A percentile compares a stretch with the other conserved stretches of the same genome.
These are phyloP conservation scores for Muricea muricata DNA, from an alignment of 92 coral and sea anemone species.

Conservation along the genomic window DNA sequence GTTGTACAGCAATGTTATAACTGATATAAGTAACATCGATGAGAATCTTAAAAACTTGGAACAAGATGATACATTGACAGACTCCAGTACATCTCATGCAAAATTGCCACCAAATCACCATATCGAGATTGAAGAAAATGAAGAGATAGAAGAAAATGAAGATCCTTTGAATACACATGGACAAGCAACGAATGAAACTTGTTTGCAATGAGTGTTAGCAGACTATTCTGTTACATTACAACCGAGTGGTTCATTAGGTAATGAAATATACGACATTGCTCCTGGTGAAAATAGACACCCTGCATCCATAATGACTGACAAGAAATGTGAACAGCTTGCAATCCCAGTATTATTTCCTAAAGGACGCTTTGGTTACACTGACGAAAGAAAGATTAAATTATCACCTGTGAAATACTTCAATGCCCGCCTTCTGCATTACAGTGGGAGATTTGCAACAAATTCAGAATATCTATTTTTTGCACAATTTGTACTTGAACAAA, in stretches of 20 bases:
- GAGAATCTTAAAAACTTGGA: not conserved
- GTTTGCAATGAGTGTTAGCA: not conserved
- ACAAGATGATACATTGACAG: not conserved
- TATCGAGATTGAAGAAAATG: too few species aligned
- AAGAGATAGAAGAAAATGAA: not conserved
- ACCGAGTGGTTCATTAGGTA: not conserved
- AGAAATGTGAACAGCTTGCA: constrained; percentile 74
- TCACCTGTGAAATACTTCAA: too few species aligned
- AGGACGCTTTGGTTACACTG: constrained; percentile 68
- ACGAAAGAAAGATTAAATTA: too few species aligned
- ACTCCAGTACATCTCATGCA: too few species aligned
- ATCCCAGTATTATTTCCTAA: constrained; percentile 60
- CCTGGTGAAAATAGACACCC: not conserved
- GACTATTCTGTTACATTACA: not conserved
- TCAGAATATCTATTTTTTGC: too few species aligned
- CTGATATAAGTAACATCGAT: not conserved
- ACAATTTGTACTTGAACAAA: too few species aligned
- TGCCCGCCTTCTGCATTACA: too few species aligned
- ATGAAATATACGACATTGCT: not conserved
- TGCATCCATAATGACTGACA: too few species aligned
- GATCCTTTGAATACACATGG: not conserved
- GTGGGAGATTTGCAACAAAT: too few species aligned
- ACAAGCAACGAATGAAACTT: not conserved
- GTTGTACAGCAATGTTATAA: not conserved
- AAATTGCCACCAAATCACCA: not conserved